phyloP scores from a whole-genome alignment of 1,140 invertebrate species.

The Achroia grisella region DNA sequence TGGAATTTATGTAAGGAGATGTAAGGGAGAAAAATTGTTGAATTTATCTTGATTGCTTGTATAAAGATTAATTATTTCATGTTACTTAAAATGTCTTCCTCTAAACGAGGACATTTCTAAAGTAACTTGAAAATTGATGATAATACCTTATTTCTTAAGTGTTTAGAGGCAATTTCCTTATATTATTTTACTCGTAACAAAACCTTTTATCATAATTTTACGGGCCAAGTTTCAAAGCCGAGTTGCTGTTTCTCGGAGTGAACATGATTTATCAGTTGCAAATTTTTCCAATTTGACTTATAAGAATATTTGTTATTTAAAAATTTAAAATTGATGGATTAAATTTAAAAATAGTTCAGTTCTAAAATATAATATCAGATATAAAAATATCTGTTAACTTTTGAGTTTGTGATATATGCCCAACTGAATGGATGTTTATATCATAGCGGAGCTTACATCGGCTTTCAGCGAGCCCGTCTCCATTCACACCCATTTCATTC shows the following conservation, averaged over 20 bases:
- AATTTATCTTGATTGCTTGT: slow-evolving; percentile 37
- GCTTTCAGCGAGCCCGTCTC: slow-evolving; percentile 63
- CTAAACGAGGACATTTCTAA: not conserved
- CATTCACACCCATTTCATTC: slow-evolving; percentile 67
- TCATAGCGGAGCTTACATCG: slow-evolving; percentile 62
- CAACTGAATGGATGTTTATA: slow-evolving; percentile 62
- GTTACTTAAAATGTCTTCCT: slow-evolving; percentile 21
- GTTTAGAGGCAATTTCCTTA: slow-evolving; percentile 49
- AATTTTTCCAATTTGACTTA: no score
- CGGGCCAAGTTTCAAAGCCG: slow-evolving; percentile 46
- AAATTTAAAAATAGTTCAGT: no score
- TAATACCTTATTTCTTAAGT: slow-evolving; percentile 45
- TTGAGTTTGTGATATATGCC: slow-evolving; percentile 45
- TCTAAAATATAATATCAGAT: no score
- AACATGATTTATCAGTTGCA: no score
- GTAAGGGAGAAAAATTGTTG: slow-evolving; percentile 38
- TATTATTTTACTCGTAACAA: slow-evolving; percentile 59
- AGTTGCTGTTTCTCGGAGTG: no score
- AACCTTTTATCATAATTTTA: slow-evolving; percentile 67
- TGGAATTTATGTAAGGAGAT: slow-evolving; percentile 32
- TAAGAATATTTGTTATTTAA: no score
- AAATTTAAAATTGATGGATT: no score
- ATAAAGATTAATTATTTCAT: slow-evolving; percentile 40
- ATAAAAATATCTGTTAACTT: slow-evolving; percentile 16
- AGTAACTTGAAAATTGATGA: slow-evolving; percentile 7